These are phyloP conservation scores for Jacana jacana DNA, from an alignment of 2,113 vertebrate genomes.

Conservation along the genomic window DNA sequence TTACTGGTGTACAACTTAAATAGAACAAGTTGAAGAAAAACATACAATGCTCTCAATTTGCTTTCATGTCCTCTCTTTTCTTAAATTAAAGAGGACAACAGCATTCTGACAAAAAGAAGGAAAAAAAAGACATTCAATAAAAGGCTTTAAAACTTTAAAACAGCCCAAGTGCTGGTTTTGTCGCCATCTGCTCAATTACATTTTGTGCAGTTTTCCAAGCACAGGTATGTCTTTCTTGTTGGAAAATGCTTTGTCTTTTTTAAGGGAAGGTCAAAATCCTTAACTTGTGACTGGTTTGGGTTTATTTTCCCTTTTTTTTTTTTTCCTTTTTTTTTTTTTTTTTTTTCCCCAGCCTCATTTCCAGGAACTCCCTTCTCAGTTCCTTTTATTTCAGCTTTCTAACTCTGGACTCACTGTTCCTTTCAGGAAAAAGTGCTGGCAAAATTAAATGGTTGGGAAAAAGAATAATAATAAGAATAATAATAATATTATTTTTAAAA, in stretches of 20 bases:
- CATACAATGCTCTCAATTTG: background rate
- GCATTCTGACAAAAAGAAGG: background rate
- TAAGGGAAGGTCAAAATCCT: background rate
- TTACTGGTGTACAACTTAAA: background rate
- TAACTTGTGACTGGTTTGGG: background rate
- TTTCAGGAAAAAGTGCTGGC: background rate
- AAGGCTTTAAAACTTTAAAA: background rate
- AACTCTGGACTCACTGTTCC: background rate
- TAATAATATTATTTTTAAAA: too few relatives aligned
- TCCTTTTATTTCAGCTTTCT: constrained; percentile 17
- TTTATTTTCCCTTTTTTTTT: background rate
- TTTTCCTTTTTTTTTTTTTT: too few relatives aligned
- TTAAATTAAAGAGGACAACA: background rate
- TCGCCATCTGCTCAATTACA: background rate
- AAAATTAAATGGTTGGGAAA: background rate
- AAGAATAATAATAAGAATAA: background rate
- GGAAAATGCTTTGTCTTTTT: background rate
- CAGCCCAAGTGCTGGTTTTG: background rate
- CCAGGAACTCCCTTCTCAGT: background rate
- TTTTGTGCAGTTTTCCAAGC: background rate
- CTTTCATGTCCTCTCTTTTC: background rate
- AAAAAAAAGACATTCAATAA: background rate
- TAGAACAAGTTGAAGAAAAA: background rate
- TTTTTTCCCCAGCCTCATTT: background rate
- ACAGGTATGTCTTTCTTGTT: background rate